Evolutionary conservation across 2,888 invertebrate genomes (phyloP).

Genomic region (Lathronympha strigana): DNA sequence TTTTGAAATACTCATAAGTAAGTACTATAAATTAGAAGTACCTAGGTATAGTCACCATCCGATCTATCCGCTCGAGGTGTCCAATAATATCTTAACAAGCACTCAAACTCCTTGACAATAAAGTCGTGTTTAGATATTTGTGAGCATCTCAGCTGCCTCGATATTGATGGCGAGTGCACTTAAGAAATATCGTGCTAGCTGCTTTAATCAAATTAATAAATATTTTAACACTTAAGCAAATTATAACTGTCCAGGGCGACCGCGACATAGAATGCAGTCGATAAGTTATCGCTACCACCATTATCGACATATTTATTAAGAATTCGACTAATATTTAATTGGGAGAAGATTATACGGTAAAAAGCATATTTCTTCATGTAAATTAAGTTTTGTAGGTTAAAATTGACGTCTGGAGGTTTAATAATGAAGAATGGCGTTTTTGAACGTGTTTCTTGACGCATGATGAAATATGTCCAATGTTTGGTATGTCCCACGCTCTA

Average conservation of each 20-base stretch:
- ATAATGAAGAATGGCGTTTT: not conserved
- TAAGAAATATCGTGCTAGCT: constrained; percentile 12
- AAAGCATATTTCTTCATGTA: constrained; percentile 1
- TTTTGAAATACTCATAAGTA: too few species aligned
- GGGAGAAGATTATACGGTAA: not conserved
- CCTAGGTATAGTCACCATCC: too few species aligned
- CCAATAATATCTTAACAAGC: too few species aligned
- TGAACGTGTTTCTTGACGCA: not conserved
- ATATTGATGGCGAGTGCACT: too few species aligned
- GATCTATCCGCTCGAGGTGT: too few species aligned
- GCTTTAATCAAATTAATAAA: constrained; percentile 18
- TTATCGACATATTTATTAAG: constrained; percentile 17
- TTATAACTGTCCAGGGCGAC: constrained; percentile 24
- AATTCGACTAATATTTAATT: constrained; percentile 35
- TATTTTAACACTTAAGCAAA: constrained; percentile 34
- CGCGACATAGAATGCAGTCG: constrained; percentile 33
- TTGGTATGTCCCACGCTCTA: not conserved
- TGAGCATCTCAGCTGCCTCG: too few species aligned
- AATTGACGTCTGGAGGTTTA: not conserved
- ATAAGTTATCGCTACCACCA: constrained; percentile 17
- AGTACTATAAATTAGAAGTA: too few species aligned
- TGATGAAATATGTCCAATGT: constrained; percentile 4
- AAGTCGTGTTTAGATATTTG: too few species aligned
- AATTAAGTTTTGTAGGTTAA: constrained; percentile 25
- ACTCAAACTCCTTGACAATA: too few species aligned